Conservation (phyloP, 2,888 invertebrate genomes). For the Drosophila mayaguana region DNA sequence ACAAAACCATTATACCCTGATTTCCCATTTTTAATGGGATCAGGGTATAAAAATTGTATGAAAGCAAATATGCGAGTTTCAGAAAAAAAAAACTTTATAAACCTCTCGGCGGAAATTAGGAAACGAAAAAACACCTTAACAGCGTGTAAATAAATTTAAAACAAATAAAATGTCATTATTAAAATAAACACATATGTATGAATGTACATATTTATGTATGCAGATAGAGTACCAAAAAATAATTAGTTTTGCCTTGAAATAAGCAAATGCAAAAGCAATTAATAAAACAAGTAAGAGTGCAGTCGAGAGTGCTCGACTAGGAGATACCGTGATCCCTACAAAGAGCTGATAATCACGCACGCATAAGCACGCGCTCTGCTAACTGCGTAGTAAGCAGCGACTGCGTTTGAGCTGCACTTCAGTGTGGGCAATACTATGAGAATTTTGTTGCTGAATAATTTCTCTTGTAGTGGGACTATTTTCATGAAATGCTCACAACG, state of each 20-base stretch:
- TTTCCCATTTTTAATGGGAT: neutral
- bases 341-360: too few relatives aligned
- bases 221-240: conserved; percentile 16
- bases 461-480: too few relatives aligned
- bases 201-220: neutral
- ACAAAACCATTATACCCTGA: neutral
- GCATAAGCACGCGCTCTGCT: too few relatives aligned
- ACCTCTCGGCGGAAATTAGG: conserved; percentile 9
- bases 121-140: conserved; percentile 10
- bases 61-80: conserved; percentile 23
- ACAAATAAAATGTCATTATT: conserved; percentile 36
- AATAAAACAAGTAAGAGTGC: too few relatives aligned
- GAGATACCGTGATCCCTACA: too few relatives aligned
- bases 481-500: too few relatives aligned
- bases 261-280: conserved; percentile 45
- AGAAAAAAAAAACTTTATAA: conserved; percentile 19
- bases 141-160: conserved; percentile 24
- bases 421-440: too few relatives aligned
- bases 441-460: too few relatives aligned
- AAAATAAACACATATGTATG: neutral
- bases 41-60: neutral
- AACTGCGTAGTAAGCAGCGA: too few relatives aligned
- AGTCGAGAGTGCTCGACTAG: too few relatives aligned
- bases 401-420: too few relatives aligned
- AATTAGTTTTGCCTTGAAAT: conserved; percentile 39